These are phyloP conservation scores for Cerceris rybyensis DNA, from an alignment of 2,888 invertebrate species.

Conservation along the genomic window DNA sequence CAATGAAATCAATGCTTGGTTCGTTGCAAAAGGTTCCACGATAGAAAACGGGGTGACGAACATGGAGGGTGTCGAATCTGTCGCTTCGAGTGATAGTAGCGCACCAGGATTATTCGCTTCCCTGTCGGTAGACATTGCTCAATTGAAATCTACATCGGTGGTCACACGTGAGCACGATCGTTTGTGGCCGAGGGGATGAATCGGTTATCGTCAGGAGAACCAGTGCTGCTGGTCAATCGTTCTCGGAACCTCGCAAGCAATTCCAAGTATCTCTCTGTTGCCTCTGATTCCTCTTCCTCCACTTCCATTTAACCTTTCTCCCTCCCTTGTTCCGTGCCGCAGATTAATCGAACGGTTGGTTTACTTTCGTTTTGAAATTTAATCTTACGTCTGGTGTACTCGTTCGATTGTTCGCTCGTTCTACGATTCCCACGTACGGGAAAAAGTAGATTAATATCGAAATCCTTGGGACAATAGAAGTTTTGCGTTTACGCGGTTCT, in stretches of 20 bases:
- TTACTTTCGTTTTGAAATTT: constrained; percentile 15
- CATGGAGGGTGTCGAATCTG: constrained; percentile 57
- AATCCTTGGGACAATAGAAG: too few relatives aligned
- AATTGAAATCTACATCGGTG: constrained; percentile 76
- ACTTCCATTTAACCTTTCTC: not conserved
- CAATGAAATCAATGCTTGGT: constrained; percentile 74
- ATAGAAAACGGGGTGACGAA: constrained; percentile 33
- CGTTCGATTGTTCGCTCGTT: too few relatives aligned
- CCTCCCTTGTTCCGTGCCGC: not conserved
- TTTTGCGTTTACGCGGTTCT: too few relatives aligned
- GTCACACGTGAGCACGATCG: constrained; percentile 65
- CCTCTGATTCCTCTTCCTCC: constrained; percentile 24
- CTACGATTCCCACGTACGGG: too few relatives aligned
- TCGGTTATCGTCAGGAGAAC: constrained; percentile 26
- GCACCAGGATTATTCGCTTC: constrained; percentile 71
- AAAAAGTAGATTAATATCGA: too few relatives aligned
- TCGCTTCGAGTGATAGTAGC: constrained; percentile 53
- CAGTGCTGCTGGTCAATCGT: constrained; percentile 11
- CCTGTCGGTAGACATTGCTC: constrained; percentile 70
- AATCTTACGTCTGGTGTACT: not conserved
- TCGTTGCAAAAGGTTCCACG: constrained; percentile 53
- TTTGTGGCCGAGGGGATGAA: constrained; percentile 56
- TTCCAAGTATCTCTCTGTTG: constrained; percentile 41
- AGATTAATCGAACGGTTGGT: constrained; percentile 42
- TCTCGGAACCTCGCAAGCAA: constrained; percentile 33